A percentile compares a stretch with the other conserved stretches of the same genome.
Conservation (phyloP, 2,113 vertebrate species). For the Cebidichthys violaceus region DNA sequence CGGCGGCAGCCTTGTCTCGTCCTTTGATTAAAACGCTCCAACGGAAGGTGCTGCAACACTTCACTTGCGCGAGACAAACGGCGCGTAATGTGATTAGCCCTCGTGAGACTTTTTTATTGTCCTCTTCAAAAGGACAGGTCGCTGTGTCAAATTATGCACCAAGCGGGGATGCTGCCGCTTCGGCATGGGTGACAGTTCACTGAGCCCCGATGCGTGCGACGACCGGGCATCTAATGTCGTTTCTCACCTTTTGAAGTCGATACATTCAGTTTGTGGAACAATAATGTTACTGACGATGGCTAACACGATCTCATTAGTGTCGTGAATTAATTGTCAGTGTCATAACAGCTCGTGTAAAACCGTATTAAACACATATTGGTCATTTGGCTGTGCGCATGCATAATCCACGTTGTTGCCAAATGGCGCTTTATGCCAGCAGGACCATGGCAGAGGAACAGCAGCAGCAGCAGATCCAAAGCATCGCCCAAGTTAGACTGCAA, state of each 20-base stretch:
- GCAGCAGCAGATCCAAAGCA: neutral
- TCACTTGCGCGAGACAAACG: constrained; percentile 82
- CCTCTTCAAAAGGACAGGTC: constrained; percentile 68
- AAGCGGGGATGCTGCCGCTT: constrained; percentile 24
- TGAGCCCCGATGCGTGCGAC: neutral
- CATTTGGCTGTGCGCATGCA: neutral
- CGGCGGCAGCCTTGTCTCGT: constrained; percentile 15
- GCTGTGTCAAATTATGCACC: constrained; percentile 72
- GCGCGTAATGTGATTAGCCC: constrained; percentile 78
- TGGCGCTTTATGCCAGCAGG: neutral
- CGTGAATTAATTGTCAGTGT: neutral
- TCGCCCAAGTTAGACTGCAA: neutral
- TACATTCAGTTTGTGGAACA: constrained; percentile 12
- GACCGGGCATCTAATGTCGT: neutral
- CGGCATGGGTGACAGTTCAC: constrained; percentile 28
- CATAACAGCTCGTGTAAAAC: neutral
- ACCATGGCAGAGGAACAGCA: neutral
- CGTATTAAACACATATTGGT: no score
- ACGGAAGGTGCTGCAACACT: constrained; percentile 70
- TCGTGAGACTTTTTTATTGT: constrained; percentile 77
- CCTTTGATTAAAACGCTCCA: constrained; percentile 6
- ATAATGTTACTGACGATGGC: neutral
- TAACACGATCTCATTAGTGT: constrained; percentile 4
- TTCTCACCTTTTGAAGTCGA: constrained; percentile 32
- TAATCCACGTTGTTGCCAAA: constrained; percentile 4